Evolutionary conservation across 2,888 invertebrate species (phyloP).

Genomic region (Cryptus viduatorius): DNA sequence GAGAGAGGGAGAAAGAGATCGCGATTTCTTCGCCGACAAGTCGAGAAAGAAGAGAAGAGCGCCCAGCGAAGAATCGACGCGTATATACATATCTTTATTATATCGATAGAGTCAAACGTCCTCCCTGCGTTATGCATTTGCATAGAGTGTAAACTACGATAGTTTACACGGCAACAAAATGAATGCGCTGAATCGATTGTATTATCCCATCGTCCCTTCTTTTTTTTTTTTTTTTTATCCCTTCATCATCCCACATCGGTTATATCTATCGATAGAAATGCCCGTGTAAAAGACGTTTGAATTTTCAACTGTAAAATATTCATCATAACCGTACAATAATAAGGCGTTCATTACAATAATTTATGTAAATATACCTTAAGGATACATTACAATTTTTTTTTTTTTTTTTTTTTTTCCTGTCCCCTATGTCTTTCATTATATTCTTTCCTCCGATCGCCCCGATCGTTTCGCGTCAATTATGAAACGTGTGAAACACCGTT

Average conservation of each 20-base stretch:
- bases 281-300: background rate
- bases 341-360: conserved; percentile 56
- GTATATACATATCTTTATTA: background rate
- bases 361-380: conserved; percentile 56
- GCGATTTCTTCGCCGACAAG: conserved; percentile 19
- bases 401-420: background rate
- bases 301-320: conserved; percentile 44
- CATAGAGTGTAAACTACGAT: background rate
- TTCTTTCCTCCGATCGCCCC: conserved; percentile 11
- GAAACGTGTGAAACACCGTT: conserved; percentile 60
- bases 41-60: conserved; percentile 33
- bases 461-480: conserved; percentile 57
- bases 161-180: background rate
- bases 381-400: conserved; percentile 26
- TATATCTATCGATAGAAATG: background rate
- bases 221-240: background rate
- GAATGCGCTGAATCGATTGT: background rate
- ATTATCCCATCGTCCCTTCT: background rate
- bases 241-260: background rate
- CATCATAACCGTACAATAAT: conserved; percentile 59
- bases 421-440: conserved; percentile 14
- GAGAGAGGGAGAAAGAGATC: conserved; percentile 10
- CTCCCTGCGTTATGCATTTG: conserved; percentile 15
- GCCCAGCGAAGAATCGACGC: conserved; percentile 23
- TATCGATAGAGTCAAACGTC: background rate